Conservation (phyloP, 92 coral and sea anemone genomes). For the Desmophyllum pertusum region DNA sequence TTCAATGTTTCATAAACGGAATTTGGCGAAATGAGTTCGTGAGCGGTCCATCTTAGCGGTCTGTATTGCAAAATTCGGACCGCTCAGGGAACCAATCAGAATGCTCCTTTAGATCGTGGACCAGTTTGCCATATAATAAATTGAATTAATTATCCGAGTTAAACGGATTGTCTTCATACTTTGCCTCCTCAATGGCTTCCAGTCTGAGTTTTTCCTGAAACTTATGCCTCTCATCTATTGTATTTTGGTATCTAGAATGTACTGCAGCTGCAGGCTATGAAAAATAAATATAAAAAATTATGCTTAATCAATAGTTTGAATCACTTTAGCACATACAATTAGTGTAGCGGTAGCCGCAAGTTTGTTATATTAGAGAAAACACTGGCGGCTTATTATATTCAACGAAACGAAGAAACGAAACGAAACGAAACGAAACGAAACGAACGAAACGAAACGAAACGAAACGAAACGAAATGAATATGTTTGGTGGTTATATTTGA, state of each 20-base stretch:
- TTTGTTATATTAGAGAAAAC: not conserved
- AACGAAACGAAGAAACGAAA: not conserved
- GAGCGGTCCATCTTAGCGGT: no score
- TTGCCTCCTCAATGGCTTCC: conserved; percentile 95
- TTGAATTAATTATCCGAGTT: not conserved
- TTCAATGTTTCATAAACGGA: no score
- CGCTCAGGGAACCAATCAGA: no score
- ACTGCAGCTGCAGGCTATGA: conserved; percentile 77
- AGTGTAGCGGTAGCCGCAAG: no score
- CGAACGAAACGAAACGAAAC: no score
- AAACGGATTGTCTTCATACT: conserved; percentile 32
- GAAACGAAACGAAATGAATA: no score
- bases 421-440: not conserved
- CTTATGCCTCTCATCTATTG: conserved; percentile 88
- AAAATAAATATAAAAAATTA: not conserved
- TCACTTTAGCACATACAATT: no score
- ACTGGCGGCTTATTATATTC: not conserved
- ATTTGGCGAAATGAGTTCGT: no score
- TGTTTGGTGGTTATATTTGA: no score
- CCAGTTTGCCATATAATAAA: no score
- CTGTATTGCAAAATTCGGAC: no score
- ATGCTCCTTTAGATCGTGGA: no score
- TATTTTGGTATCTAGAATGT: conserved; percentile 84
- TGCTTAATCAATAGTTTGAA: not conserved
- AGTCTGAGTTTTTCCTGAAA: conserved; percentile 91